A percentile compares a stretch with the other conserved stretches of the same genome.
phyloP scores from a whole-genome alignment of 1,140 invertebrate genomes.

The Laupala kohalensis region DNA sequence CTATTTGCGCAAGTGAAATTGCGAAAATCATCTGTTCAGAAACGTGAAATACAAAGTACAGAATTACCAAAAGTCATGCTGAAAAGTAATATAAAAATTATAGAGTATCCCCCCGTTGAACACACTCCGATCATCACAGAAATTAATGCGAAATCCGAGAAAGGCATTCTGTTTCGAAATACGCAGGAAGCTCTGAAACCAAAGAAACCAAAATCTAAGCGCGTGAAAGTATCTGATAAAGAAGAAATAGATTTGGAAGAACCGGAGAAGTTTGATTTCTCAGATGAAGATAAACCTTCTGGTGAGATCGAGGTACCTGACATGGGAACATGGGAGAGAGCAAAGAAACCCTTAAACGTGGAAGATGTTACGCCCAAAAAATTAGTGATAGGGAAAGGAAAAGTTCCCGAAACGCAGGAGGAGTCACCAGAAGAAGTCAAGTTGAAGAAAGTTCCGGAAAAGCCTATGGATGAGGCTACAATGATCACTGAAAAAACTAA shows the following conservation, averaged over 20 bases:
- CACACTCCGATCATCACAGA: constrained; percentile 19
- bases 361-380: constrained; percentile 16
- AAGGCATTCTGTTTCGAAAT: constrained; percentile 26
- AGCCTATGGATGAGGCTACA: constrained; percentile 24
- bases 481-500: constrained; percentile 13
- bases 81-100: constrained; percentile 8
- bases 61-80: constrained; percentile 10
- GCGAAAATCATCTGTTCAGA: constrained; percentile 9
- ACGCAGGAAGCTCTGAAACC: constrained; percentile 26
- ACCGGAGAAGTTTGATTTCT: constrained; percentile 7
- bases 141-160: constrained; percentile 20
- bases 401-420: constrained; percentile 33
- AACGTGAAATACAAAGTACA: constrained; percentile 6
- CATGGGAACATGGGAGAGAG: constrained; percentile 18
- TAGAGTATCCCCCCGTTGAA: constrained; percentile 19
- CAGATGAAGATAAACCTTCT: constrained; percentile 18
- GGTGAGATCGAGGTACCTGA: constrained; percentile 21
- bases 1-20: constrained; percentile 14
- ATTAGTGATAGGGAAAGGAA: constrained; percentile 28
- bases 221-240: constrained; percentile 21
- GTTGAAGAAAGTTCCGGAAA: constrained; percentile 33
- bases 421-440: constrained; percentile 33
- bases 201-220: constrained; percentile 23
- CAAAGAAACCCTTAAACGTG: constrained; percentile 10
- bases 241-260: constrained; percentile 19